Evolutionary conservation across 2,113 vertebrate species (phyloP), one percentile per base, ranked within the genome.

Genomic region (Peucedramus taeniatus): DNA sequence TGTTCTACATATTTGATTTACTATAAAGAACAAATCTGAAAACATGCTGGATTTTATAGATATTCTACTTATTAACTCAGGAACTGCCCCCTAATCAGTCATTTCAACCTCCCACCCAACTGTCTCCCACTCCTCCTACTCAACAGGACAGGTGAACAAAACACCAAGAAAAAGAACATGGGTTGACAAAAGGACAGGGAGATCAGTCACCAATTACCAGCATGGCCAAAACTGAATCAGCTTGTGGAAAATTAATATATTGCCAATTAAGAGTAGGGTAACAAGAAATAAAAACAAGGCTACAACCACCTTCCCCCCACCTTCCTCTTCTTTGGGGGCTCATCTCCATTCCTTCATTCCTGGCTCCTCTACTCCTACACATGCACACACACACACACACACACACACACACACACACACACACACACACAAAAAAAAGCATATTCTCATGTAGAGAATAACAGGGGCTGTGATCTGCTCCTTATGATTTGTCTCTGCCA

Each of bases 301-400:
- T 27, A 33, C 24, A 90, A 16, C 3, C 9, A 59, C 19, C 10
- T 51, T 63, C 1, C 9, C 3, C 1, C 6, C 3, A 31, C 1
- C 7, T 30, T 10, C 7, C 10, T 18, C 10, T 31, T 50, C 35
- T 79, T 11, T 28, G 33, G 10, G 21, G 21, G 13, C 9, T 56
- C 31, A 64, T 56, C 37, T 68, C 76, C 26, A 35, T 22, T 21
- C 28, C 31, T 60, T 51, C 28, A 14, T 22, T 61, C 19, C 15
- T 74, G 37, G 13, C 26, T 57, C 65, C 26, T 66, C 42, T 49
- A 6, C 7, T 33, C 22, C 16, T 57, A 1, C 42, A 56, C 10
- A 33, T 4, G 18, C 2, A 3, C 15, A 3, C 6, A 4, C 45
- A 47, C n/a, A 39, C 37, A n/a, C 22, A 16, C 56, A 24, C 14